Conservation (phyloP, 2,888 invertebrate genomes). For the Empis stercorea region DNA sequence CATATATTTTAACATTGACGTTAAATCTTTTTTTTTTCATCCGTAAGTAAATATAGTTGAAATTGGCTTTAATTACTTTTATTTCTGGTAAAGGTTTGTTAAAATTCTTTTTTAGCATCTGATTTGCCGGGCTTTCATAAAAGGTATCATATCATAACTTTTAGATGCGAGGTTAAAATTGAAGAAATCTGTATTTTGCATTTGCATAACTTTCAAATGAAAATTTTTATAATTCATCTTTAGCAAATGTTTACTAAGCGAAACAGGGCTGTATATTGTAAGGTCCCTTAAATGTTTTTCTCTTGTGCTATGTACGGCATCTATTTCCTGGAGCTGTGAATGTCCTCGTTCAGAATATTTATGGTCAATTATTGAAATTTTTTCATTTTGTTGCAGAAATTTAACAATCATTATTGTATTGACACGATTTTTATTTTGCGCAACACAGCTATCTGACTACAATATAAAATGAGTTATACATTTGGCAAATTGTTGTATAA, state of each 20-base stretch:
- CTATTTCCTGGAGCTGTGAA: not conserved
- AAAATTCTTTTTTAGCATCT: too few relatives aligned
- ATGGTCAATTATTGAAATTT: not conserved
- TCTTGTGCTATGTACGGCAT: not conserved
- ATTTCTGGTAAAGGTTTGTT: too few relatives aligned
- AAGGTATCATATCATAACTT: not conserved
- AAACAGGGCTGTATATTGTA: not conserved
- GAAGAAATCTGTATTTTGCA: not conserved
- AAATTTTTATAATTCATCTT: not conserved
- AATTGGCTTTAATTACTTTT: too few relatives aligned
- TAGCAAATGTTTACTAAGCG: not conserved
- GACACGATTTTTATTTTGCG: not conserved
- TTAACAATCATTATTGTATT: not conserved
- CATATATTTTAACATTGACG: too few relatives aligned
- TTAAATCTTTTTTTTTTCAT: too few relatives aligned
- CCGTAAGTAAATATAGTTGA: too few relatives aligned
- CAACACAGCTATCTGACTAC: not conserved
- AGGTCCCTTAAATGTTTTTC: not conserved
- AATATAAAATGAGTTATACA: not conserved
- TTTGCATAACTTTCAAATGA: not conserved
- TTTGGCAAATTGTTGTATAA: not conserved
- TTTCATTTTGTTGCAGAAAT: not conserved
- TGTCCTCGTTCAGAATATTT: constrained; percentile 1
- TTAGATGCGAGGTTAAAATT: not conserved
- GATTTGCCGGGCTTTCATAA: not conserved